These are phyloP conservation scores for honey bee (Apis mellifera) DNA, from an alignment of 1,140 invertebrate genomes.

Conservation along the genomic window DNA sequence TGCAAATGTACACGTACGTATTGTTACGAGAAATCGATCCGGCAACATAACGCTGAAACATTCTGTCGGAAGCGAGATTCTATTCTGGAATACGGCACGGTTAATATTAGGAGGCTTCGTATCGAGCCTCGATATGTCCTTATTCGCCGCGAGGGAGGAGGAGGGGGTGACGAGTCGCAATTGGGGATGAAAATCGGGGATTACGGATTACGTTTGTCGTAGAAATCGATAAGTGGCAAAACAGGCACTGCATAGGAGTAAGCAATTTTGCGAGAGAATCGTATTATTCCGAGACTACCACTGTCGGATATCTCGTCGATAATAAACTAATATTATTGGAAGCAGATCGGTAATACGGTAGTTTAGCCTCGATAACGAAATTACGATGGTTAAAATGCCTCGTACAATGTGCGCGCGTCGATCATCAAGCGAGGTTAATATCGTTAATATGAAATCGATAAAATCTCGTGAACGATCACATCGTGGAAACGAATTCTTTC, in stretches of 20 bases:
- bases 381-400: background rate
- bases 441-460: background rate
- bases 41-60: no score
- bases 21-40: no score
- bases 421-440: background rate
- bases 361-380: constrained; percentile 1
- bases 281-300: background rate
- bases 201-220: constrained; percentile 2
- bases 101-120: background rate
- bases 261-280: constrained; percentile 44
- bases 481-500: background rate
- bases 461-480: background rate
- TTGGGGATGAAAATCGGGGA: background rate
- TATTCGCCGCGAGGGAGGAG: constrained; percentile 1
- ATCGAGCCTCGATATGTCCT: constrained; percentile 41
- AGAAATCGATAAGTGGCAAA: background rate
- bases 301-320: background rate
- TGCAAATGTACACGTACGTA: no score
- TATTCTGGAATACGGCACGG: background rate
- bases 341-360: background rate
- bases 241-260: background rate
- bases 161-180: background rate
- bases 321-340: constrained; percentile 22
- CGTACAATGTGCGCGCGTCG: background rate
- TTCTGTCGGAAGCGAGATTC: no score